Evolutionary conservation across 2,797 vertebrate genomes (phyloP), one percentile per base, ranked within the genome.

Genomic region (Lates japonicus): DNA sequence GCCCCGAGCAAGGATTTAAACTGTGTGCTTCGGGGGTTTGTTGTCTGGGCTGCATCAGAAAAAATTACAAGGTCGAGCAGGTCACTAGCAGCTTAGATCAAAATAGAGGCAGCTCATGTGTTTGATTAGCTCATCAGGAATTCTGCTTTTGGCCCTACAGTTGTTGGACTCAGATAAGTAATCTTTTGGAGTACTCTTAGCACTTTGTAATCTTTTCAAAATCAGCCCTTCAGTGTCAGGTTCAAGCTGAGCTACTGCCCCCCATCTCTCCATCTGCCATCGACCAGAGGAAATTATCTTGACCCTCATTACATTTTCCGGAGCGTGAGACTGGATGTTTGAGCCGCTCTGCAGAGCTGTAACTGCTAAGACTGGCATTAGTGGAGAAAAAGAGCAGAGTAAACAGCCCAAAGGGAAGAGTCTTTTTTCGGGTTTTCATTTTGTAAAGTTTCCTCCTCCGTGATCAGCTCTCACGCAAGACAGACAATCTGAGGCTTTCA

Each of bases 401-500:
- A 83, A 84, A 82, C 42, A 66, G 51, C 80, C 71, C 42, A 74
- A 44, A 82, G 70, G 73, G 49, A 71, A 52, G 33, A 57, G 2
- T 59, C 35, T 49, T 66, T 74, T 74, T 67, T 54, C 1, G 14
- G 52, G 17, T 51, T 82, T 87, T 83, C 35, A 48, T 81, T 84
- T 87, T 71, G 55, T 73, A 46, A 70, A 51, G 57, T 81, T 89
- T 90, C 44, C 63, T 81, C 63, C 73, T 81, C 78, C 29, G 9
- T 73, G 66, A 85, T 84, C 55, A 20, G 39, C 61, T 78, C 70
- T 82, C 69, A 83, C 12, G 54, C 70, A 66, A 78, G 48, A 70
- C 80, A 82, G 70, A 89, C 83, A 89, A 29, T 83, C 74, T 75
- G 82, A 82, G 70, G 79, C 76, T 84, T 81, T 91, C 35, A 70